Conservation (phyloP, 2,797 vertebrate species). For the Scarus forsteni region DNA sequence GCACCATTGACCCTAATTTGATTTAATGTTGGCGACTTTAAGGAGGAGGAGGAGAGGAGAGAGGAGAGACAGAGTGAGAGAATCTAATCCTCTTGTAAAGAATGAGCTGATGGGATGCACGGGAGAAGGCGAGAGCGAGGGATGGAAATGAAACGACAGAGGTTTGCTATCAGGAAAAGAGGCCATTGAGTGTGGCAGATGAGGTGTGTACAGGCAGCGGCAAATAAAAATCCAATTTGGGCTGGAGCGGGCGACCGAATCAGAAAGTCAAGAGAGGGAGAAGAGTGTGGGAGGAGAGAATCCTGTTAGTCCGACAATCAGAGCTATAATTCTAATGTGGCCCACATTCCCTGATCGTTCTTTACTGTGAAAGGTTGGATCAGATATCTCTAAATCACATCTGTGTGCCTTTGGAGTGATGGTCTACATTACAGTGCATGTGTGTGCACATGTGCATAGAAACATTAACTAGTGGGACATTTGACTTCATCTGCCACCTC, state of each 20-base stretch:
- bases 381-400: conserved; percentile 69
- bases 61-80: conserved; percentile 63
- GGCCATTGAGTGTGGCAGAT: conserved; percentile 74
- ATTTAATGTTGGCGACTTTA: conserved; percentile 86
- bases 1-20: conserved; percentile 87
- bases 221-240: conserved; percentile 80
- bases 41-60: conserved; percentile 69
- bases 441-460: conserved; percentile 23
- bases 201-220: conserved; percentile 72
- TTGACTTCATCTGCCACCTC: conserved; percentile 52
- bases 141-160: conserved; percentile 76
- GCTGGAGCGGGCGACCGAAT: conserved; percentile 62
- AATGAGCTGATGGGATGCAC: conserved; percentile 78
- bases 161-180: conserved; percentile 70
- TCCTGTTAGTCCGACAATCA: conserved; percentile 81
- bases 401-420: conserved; percentile 39
- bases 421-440: conserved; percentile 31
- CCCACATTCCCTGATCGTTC: conserved; percentile 76
- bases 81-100: conserved; percentile 85
- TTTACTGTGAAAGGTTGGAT: conserved; percentile 62
- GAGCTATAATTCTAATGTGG: conserved; percentile 79
- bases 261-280: conserved; percentile 57
- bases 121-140: conserved; percentile 47
- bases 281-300: conserved; percentile 62
- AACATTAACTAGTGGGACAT: conserved; percentile 34